Conservation (phyloP, 1,140 invertebrate species). For the Epicauta chinensis region DNA sequence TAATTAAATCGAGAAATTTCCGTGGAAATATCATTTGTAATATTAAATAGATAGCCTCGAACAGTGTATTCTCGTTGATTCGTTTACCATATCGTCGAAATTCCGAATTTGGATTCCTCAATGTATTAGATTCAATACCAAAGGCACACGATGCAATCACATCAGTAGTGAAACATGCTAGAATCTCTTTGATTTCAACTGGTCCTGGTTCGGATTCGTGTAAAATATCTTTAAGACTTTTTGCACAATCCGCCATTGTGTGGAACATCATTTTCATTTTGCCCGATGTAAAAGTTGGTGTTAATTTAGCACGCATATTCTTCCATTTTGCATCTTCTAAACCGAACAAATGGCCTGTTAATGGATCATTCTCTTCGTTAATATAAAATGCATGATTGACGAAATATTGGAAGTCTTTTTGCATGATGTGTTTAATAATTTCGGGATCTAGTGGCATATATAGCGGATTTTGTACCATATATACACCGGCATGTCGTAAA, state of each 20-base stretch:
- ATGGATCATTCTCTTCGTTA: conserved; percentile 47
- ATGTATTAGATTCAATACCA: conserved; percentile 52
- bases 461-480: conserved; percentile 15
- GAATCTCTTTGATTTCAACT: no score
- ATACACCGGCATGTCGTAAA: conserved; percentile 36
- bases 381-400: conserved; percentile 49
- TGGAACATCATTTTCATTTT: conserved; percentile 47
- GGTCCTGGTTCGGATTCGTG: conserved; percentile 33
- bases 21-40: neutral
- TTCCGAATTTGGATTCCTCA: conserved; percentile 47
- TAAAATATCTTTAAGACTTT: conserved; percentile 40
- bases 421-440: conserved; percentile 50
- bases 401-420: conserved; percentile 55
- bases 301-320: no score
- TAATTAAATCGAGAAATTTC: neutral
- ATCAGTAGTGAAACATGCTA: conserved; percentile 55
- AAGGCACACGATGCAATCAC: conserved; percentile 56
- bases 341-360: conserved; percentile 48
- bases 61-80: conserved; percentile 17
- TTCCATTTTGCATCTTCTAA: conserved; percentile 44
- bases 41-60: neutral
- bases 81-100: conserved; percentile 41
- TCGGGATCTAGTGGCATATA: conserved; percentile 38
- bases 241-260: conserved; percentile 36
- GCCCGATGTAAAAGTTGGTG: no score